Conservation (phyloP, 2,888 invertebrate genomes). For the Amblyteles armatorius region DNA sequence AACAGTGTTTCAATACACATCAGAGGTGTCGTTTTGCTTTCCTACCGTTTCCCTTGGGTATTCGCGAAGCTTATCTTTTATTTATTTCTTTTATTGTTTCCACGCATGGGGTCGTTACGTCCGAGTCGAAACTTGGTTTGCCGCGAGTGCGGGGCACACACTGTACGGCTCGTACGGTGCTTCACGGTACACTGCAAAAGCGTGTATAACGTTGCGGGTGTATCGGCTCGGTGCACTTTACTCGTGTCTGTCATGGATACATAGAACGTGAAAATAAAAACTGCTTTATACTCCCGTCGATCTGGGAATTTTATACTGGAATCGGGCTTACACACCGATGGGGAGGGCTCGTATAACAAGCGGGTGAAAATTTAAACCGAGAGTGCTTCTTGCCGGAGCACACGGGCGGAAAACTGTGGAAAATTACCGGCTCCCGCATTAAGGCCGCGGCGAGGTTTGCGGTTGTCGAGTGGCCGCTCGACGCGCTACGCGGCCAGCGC, state of each 20-base stretch:
- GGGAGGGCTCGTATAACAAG: neutral
- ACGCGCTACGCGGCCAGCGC: constrained; percentile 6
- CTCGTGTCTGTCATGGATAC: neutral
- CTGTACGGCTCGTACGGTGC: neutral
- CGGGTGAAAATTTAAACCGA: constrained; percentile 45
- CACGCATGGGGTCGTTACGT: neutral
- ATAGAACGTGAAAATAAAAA: neutral
- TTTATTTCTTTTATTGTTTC: neutral
- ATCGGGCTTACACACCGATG: neutral
- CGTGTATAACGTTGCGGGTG: neutral
- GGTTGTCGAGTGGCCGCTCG: constrained; percentile 55
- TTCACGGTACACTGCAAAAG: neutral
- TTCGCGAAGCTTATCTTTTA: neutral
- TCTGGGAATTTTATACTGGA: constrained; percentile 24
- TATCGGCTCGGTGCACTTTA: neutral
- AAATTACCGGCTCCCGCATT: constrained; percentile 57
- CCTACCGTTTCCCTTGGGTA: neutral
- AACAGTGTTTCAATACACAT: neutral
- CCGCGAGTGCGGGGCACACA: neutral
- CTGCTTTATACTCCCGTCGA: constrained; percentile 16
- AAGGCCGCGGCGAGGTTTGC: constrained; percentile 56
- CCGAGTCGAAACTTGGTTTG: neutral
- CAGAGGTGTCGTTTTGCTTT: neutral
- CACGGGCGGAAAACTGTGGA: constrained; percentile 52
- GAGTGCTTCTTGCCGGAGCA: constrained; percentile 23